Evolutionary conservation across 2,113 vertebrate species (phyloP).

Genomic region (Prionailurus viverrinus): DNA sequence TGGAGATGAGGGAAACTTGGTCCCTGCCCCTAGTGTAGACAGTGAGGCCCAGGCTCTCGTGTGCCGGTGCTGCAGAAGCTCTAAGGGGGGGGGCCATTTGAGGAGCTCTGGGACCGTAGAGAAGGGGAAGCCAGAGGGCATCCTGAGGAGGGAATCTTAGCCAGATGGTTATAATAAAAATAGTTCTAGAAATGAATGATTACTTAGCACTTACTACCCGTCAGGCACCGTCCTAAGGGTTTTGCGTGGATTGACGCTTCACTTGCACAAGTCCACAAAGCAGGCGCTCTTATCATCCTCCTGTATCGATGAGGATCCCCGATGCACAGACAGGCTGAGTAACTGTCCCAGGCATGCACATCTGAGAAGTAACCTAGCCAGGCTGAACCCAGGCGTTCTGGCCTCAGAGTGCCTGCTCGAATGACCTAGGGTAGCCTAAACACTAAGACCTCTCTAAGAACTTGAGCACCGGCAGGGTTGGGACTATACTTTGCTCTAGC

Average conservation of each 20-base stretch:
- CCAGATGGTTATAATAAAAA: background rate
- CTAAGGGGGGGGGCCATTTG: too few species aligned
- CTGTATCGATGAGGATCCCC: background rate
- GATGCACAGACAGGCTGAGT: background rate
- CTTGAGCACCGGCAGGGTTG: background rate
- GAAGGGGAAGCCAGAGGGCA: background rate
- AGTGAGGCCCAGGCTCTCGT: too few species aligned
- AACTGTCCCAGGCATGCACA: background rate
- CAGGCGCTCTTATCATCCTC: background rate
- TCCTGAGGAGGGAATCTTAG: background rate
- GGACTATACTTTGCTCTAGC: background rate
- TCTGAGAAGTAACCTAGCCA: background rate
- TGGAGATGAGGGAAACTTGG: background rate
- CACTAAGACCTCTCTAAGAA: background rate
- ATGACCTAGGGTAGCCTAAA: background rate
- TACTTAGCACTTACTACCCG: background rate
- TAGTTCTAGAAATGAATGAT: background rate
- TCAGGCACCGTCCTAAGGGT: background rate
- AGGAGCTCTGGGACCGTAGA: rapidly evolving
- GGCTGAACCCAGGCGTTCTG: background rate
- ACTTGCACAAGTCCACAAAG: background rate
- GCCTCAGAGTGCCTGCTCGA: background rate
- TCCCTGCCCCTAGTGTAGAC: background rate
- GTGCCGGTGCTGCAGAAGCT: background rate
- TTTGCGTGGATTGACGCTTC: background rate